A percentile compares a stretch with the other conserved stretches of the same genome.
Conservation (phyloP, 2,797 vertebrate genomes). For the Danionella dracula region DNA sequence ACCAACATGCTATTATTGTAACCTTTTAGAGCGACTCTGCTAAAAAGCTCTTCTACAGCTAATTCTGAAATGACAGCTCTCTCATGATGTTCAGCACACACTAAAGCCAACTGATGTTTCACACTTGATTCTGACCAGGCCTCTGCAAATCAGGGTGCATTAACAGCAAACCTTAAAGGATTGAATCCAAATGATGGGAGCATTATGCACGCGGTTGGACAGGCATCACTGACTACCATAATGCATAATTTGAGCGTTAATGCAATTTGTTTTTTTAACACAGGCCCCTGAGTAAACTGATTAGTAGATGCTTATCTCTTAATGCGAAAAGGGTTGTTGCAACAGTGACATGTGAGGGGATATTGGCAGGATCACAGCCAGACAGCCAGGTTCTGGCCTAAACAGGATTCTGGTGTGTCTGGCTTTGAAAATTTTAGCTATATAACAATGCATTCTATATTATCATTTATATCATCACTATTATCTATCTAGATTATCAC, state of each 20-base stretch:
- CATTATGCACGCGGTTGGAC: conserved; percentile 68
- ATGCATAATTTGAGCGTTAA: conserved; percentile 78
- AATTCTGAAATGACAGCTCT: conserved; percentile 51
- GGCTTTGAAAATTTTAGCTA: neutral
- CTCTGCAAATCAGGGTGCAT: conserved; percentile 68
- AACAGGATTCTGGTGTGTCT: conserved; percentile 40
- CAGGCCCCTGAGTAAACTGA: conserved; percentile 76
- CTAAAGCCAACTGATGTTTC: conserved; percentile 54
- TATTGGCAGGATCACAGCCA: conserved; percentile 60
- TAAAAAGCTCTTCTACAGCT: conserved; percentile 59
- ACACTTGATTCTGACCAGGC: conserved; percentile 68
- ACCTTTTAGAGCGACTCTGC: conserved; percentile 60
- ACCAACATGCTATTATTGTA: conserved; percentile 57
- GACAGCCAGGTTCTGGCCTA: conserved; percentile 49
- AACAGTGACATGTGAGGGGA: conserved; percentile 62
- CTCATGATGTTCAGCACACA: conserved; percentile 63
- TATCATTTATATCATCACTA: too few relatives aligned
- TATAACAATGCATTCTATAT: too few relatives aligned
- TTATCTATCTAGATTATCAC: too few relatives aligned
- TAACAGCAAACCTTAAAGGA: conserved; percentile 71
- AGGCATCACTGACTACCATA: conserved; percentile 63
- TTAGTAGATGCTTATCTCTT: conserved; percentile 76
- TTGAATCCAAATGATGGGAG: conserved; percentile 69
- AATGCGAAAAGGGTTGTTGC: conserved; percentile 65
- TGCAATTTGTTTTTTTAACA: conserved; percentile 80